These are phyloP conservation scores for Urocitellus parryii DNA, from an alignment of 2,113 vertebrate species.

Conservation along the genomic window DNA sequence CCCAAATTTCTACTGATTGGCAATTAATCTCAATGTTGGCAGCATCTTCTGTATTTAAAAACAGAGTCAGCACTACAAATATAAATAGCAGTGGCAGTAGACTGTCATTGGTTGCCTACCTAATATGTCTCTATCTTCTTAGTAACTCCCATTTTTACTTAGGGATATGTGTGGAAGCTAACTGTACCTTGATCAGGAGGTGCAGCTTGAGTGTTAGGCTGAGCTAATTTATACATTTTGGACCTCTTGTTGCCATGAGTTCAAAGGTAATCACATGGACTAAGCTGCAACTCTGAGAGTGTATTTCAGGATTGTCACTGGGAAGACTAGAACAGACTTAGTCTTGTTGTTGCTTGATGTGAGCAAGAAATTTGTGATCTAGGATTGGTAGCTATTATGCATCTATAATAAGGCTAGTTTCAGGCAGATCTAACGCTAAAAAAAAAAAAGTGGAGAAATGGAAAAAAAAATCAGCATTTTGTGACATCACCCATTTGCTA, in stretches of 20 bases:
- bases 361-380: background rate
- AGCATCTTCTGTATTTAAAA: background rate
- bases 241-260: background rate
- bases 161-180: background rate
- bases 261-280: background rate
- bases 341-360: background rate
- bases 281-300: background rate
- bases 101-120: background rate
- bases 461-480: background rate
- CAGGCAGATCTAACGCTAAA: background rate
- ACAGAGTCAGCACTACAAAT: background rate
- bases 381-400: background rate
- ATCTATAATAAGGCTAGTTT: background rate
- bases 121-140: background rate
- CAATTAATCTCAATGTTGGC: background rate
- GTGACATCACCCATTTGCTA: background rate
- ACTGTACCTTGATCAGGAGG: background rate
- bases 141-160: background rate
- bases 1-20: background rate
- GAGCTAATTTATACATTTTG: background rate
- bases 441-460: background rate
- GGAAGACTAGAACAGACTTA: background rate
- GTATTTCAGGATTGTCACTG: background rate
- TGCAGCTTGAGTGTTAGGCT: background rate
- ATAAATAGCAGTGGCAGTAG: background rate